A percentile compares a stretch with the other conserved stretches of the same genome.
Evolutionary conservation across 92 coral and sea anemone species (phyloP).

Genomic region (Bergia puertoricense): DNA sequence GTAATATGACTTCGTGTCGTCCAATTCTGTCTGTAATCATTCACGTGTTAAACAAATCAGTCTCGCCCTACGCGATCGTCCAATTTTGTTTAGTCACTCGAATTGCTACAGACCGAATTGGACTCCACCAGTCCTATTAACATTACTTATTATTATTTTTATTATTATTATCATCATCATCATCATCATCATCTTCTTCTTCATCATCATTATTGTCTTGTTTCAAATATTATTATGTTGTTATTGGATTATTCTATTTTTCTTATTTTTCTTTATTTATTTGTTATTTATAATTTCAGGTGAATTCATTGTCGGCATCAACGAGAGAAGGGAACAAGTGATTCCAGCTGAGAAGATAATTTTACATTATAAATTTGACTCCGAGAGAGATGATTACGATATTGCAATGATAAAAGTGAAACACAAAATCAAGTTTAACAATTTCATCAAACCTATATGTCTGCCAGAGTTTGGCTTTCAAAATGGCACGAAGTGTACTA

Average conservation of each 20-base stretch:
- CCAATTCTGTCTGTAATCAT: no score
- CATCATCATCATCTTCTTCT: no score
- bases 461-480: constrained; percentile 71
- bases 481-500: constrained; percentile 71
- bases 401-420: constrained; percentile 79
- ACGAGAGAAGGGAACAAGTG: constrained; percentile 76
- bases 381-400: constrained; percentile 62
- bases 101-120: no score
- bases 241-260: no score
- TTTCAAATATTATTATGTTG: no score
- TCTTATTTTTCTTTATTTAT: background rate
- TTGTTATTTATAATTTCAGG: constrained; percentile 41
- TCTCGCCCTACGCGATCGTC: no score
- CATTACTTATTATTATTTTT: no score
- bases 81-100: no score
- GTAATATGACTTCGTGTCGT: no score
- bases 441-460: constrained; percentile 78
- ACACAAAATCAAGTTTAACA: constrained; percentile 59
- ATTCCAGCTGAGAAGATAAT: constrained; percentile 70
- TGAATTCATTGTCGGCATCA: constrained; percentile 62
- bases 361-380: constrained; percentile 62
- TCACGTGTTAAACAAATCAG: no score
- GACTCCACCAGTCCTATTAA: no score
- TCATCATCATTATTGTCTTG: background rate
- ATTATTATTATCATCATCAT: no score